Evolutionary conservation across 2,113 vertebrate genomes (phyloP), one percentile per base, ranked within the genome.

Genomic region (Aphelocoma coerulescens): DNA sequence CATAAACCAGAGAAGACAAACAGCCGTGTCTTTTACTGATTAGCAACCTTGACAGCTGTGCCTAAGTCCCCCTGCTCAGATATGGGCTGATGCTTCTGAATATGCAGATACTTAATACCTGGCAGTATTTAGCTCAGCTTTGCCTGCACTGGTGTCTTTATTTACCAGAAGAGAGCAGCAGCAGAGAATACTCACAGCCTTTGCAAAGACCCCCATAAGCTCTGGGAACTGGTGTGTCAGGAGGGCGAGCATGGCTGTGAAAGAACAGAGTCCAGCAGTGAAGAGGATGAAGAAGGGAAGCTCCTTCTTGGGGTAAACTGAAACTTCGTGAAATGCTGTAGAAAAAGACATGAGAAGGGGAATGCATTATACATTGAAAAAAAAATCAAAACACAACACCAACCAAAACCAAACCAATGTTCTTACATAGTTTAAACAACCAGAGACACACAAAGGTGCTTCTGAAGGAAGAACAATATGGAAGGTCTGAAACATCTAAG

Each of bases 271-370:
- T 32, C 99, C 99, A 39, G 99, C 99, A 46, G 99, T 99, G 96
- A 99, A 99, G 92, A 99, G 99, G 96, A 99, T 99, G 97, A 99
- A 99, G 98, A 99, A 99, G 57, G 99, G 99, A 95, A 99, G 98
- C 97, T 99, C 99, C 97, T 99, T 99, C 98, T 99, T 99, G 32
- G 99, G 99, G 96, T 99, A 99, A 97, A 99, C 99, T 62, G 99
- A 99, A 98, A 99, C 99, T 98, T 99, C 99, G 83, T 99, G 99
- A 98, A 99, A 99, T 97, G 99, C 99, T 99, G 98, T 90, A 98
- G 98, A 94, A 94, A 88, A 94, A 91, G 89, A 46, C 39, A 91
- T 6, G 37, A 58, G 51, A 90, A 86, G 13, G 19, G 33, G 21
- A 67, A 59, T 13, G 33, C 30, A 67, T 66, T 74, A 43, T 19